phyloP scores from a whole-genome alignment of 2,888 invertebrate genomes.

The Hypselothyrea guttata region DNA sequence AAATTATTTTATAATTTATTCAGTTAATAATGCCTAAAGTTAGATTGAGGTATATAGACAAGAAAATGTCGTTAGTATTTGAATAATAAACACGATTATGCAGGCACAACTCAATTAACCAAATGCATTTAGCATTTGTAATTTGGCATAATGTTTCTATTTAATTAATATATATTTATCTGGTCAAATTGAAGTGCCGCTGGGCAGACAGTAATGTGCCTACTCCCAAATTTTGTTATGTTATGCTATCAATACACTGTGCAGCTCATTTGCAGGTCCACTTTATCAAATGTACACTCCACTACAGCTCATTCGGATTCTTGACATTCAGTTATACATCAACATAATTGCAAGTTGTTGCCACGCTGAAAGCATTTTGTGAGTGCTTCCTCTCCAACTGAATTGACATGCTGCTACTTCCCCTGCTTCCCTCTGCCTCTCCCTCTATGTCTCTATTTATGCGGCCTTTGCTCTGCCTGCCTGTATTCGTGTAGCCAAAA shows the following conservation, averaged over 20 bases:
- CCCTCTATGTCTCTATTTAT: too few relatives aligned
- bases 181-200: neutral
- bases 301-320: neutral
- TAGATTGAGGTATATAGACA: too few relatives aligned
- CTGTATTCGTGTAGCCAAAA: too few relatives aligned
- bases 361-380: slow-evolving; percentile 61
- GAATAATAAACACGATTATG: too few relatives aligned
- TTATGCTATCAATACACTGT: neutral
- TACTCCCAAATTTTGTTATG: slow-evolving; percentile 4
- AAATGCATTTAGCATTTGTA: too few relatives aligned
- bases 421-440: too few relatives aligned
- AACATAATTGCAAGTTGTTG: slow-evolving; percentile 71
- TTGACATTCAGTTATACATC: slow-evolving; percentile 43
- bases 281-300: slow-evolving; percentile 26
- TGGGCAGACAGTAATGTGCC: too few relatives aligned
- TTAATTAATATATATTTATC: slow-evolving; percentile 4
- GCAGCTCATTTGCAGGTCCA: slow-evolving; percentile 28
- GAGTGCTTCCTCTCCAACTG: slow-evolving; percentile 51
- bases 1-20: too few relatives aligned
- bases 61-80: too few relatives aligned
- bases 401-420: slow-evolving; percentile 39
- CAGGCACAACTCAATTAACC: neutral
- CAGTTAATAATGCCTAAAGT: too few relatives aligned
- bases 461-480: too few relatives aligned
- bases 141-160: neutral